phyloP scores from a whole-genome alignment of 2,797 vertebrate genomes.

The Acanthopagrus latus region DNA sequence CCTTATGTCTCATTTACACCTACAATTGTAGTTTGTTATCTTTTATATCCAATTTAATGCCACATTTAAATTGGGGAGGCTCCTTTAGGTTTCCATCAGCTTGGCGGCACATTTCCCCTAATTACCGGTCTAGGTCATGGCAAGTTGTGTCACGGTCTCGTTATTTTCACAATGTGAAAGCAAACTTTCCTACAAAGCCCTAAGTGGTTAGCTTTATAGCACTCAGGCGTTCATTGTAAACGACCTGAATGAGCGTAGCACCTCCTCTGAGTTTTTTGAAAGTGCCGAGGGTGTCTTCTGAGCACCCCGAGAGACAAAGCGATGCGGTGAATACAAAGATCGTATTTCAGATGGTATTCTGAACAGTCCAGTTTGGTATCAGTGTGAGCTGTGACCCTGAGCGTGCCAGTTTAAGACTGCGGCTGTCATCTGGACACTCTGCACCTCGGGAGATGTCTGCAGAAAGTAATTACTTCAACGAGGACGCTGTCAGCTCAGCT shows the following conservation, averaged over 20 bases:
- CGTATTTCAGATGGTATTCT: slow-evolving; percentile 39
- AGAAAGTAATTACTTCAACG: slow-evolving; percentile 77
- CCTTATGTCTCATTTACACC: slow-evolving; percentile 16
- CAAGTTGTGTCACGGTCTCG: slow-evolving; percentile 25
- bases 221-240: slow-evolving; percentile 26
- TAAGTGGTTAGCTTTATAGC: slow-evolving; percentile 27
- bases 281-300: neutral
- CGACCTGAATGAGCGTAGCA: slow-evolving; percentile 6
- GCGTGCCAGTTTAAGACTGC: slow-evolving; percentile 59
- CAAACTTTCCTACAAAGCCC: slow-evolving; percentile 24
- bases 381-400: slow-evolving; percentile 56
- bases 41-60: slow-evolving; percentile 16
- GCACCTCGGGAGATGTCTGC: slow-evolving; percentile 74
- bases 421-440: slow-evolving; percentile 66
- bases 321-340: slow-evolving; percentile 36
- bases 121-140: slow-evolving; percentile 36
- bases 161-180: slow-evolving; percentile 46
- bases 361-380: slow-evolving; percentile 52
- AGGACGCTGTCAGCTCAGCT: slow-evolving; percentile 61
- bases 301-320: slow-evolving; percentile 11
- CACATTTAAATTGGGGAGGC: slow-evolving; percentile 10
- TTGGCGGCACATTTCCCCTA: slow-evolving; percentile 19
- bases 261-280: slow-evolving; percentile 28
- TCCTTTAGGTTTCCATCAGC: slow-evolving; percentile 12
- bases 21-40: slow-evolving; percentile 8